Evolutionary conservation across 2,113 vertebrate species (phyloP).

Genomic region (Oncorhynchus keta): DNA sequence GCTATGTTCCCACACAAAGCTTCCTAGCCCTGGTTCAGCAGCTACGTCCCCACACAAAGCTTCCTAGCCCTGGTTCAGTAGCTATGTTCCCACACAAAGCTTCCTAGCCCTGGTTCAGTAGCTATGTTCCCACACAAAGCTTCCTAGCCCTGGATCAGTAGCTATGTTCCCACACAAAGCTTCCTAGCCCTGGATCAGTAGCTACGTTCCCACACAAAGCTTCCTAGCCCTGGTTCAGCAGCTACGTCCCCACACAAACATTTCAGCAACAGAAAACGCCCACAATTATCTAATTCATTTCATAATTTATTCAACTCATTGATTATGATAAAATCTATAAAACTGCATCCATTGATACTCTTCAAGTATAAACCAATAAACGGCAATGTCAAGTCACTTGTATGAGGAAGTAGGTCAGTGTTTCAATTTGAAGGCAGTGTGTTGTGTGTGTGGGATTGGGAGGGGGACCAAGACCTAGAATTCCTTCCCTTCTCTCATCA

Average conservation of each 20-base stretch:
- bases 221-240: no score
- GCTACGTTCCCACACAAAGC: no score
- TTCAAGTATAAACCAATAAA: neutral
- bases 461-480: neutral
- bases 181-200: no score
- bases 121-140: no score
- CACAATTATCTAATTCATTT: neutral
- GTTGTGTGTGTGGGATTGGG: neutral
- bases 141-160: no score
- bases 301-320: neutral
- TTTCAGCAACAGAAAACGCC: neutral
- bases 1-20: no score
- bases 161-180: no score
- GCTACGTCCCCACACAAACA: neutral
- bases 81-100: no score
- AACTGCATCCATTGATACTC: neutral
- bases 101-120: no score
- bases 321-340: neutral
- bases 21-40: no score
- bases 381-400: neutral
- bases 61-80: no score
- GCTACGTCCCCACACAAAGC: no score
- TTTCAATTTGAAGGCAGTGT: neutral
- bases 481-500: neutral
- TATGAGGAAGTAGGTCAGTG: neutral